Percentiles rank a stretch among this genome's conserved stretches.
Conservation (phyloP, 2,888 invertebrate species). For the Rotaria magnacalcarata region DNA sequence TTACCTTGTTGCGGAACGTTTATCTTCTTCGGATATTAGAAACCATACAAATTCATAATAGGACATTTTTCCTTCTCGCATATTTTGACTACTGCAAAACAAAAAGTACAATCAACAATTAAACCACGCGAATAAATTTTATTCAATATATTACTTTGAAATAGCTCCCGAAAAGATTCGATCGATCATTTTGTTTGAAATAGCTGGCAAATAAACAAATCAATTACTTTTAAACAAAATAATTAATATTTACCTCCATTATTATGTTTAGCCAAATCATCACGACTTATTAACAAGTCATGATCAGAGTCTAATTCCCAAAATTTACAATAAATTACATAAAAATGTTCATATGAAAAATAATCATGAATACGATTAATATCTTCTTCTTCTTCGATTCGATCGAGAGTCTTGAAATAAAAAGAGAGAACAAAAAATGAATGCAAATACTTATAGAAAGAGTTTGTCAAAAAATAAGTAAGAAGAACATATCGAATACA, state of each 20-base stretch:
- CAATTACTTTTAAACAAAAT: neutral
- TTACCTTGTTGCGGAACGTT: slow-evolving; percentile 74
- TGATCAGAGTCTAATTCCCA: slow-evolving; percentile 99
- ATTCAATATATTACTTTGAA: slow-evolving; percentile 60
- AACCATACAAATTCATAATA: slow-evolving; percentile 99
- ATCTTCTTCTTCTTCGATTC: slow-evolving; percentile 89
- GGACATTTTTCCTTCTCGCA: slow-evolving; percentile 73
- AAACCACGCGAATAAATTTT: slow-evolving; percentile 64
- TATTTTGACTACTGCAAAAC: slow-evolving; percentile 69
- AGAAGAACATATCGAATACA: too few relatives aligned
- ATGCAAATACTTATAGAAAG: too few relatives aligned
- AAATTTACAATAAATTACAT: slow-evolving; percentile 99
- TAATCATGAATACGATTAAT: slow-evolving; percentile 76
- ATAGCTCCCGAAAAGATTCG: slow-evolving; percentile 94
- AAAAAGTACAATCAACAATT: slow-evolving; percentile 72
- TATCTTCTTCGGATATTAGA: slow-evolving; percentile 94
- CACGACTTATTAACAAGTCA: slow-evolving; percentile 87
- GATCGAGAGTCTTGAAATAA: slow-evolving; percentile 61
- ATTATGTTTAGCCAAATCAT: slow-evolving; percentile 86
- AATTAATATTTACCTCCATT: slow-evolving; percentile 73
- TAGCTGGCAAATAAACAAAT: slow-evolving; percentile 65
- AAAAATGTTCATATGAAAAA: slow-evolving; percentile 97
- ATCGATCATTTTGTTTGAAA: slow-evolving; percentile 91
- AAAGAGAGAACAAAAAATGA: too few relatives aligned
- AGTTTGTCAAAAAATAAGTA: too few relatives aligned